Conservation (phyloP, 1,140 invertebrate genomes). For the Brachionus asplanchnoidis region DNA sequence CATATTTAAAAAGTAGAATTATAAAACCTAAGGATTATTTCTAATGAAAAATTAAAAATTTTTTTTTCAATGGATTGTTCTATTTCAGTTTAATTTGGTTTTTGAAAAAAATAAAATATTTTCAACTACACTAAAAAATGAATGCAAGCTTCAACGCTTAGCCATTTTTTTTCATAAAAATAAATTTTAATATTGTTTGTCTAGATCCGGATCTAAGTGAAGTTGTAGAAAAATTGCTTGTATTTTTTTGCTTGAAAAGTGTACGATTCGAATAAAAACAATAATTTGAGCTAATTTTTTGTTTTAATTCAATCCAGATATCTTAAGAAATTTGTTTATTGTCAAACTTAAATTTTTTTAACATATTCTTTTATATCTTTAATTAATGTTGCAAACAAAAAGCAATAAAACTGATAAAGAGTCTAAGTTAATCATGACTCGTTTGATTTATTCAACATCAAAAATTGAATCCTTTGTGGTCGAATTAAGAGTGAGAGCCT, state of each 20-base stretch:
- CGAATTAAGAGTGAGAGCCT: too few species aligned
- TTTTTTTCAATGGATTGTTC: too few species aligned
- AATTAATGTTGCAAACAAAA: background rate
- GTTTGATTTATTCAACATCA: background rate
- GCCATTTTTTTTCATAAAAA: too few species aligned
- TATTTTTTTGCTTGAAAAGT: too few species aligned
- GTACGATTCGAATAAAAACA: background rate
- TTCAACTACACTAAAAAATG: background rate
- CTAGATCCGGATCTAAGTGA: background rate
- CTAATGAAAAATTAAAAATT: too few species aligned
- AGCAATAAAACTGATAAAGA: background rate
- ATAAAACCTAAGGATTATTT: too few species aligned
- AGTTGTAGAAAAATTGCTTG: too few species aligned
- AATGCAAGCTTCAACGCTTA: background rate
- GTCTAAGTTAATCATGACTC: background rate
- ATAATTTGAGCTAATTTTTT: background rate
- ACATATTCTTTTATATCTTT: background rate
- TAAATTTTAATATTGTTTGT: background rate
- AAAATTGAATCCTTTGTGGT: too few species aligned
- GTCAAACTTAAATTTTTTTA: background rate
- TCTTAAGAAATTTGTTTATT: background rate
- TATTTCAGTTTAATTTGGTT: too few species aligned
- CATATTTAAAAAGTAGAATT: too few species aligned
- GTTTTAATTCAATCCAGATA: background rate
- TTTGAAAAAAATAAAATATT: background rate